These are phyloP conservation scores for Ormyrus rosae DNA, from an alignment of 2,888 invertebrate genomes.

Conservation along the genomic window DNA sequence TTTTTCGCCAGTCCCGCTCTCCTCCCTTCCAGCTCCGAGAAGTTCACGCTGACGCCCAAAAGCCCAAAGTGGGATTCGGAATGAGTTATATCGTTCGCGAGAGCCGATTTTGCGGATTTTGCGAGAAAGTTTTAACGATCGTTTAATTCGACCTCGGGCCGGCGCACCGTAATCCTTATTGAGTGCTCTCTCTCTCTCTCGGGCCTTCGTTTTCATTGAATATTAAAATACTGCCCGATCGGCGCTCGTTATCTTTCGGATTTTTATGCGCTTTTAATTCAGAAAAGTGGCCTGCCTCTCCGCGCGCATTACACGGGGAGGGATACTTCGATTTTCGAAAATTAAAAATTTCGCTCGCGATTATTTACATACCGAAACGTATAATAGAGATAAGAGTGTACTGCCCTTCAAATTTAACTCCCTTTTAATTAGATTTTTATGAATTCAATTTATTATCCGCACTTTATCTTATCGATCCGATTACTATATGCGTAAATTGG, in stretches of 20 bases:
- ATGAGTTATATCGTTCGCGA: constrained; percentile 30
- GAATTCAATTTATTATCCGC: too few relatives aligned
- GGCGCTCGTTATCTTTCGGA: neutral
- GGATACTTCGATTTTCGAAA: neutral
- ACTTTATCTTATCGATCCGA: too few relatives aligned
- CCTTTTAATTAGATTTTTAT: too few relatives aligned
- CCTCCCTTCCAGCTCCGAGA: neutral
- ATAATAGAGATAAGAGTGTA: too few relatives aligned
- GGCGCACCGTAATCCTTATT: constrained; percentile 9
- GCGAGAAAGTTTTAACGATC: constrained; percentile 37
- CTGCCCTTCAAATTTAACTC: too few relatives aligned
- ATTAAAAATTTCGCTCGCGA: constrained; percentile 14
- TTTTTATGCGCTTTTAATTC: neutral
- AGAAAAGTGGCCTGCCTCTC: too few relatives aligned
- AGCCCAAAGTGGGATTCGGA: neutral
- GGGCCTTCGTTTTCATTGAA: constrained; percentile 32
- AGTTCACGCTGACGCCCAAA: neutral
- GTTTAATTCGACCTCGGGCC: constrained; percentile 41
- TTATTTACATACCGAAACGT: neutral
- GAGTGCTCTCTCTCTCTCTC: neutral
- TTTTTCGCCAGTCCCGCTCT: neutral
- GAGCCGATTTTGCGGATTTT: constrained; percentile 31
- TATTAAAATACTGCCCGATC: constrained; percentile 21
- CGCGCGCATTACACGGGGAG: too few relatives aligned
- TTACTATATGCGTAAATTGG: too few relatives aligned